A percentile compares a stretch with the other conserved stretches of the same genome.
Evolutionary conservation across 2,797 vertebrate genomes (phyloP).

Genomic region (Nyctalus aviator): DNA sequence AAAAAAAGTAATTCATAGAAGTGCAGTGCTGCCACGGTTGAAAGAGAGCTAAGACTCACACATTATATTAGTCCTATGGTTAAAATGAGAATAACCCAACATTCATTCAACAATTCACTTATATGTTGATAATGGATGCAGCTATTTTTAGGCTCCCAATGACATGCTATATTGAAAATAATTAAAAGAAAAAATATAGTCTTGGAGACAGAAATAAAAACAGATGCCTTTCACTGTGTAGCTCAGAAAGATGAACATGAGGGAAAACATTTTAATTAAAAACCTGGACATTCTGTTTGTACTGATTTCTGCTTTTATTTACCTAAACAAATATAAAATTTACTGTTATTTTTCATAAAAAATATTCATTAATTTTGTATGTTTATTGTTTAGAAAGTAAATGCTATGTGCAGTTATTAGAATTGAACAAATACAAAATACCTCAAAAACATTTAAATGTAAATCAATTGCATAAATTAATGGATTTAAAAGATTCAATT

Average conservation of each 20-base stretch:
- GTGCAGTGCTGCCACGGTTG: background rate
- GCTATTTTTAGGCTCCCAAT: background rate
- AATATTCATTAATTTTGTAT: background rate
- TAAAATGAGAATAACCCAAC: conserved; percentile 21
- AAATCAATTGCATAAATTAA: background rate
- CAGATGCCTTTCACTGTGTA: background rate
- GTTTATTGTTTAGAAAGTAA: background rate
- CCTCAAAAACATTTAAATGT: background rate
- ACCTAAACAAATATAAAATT: background rate
- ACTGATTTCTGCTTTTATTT: background rate
- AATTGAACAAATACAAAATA: background rate
- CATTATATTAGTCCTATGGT: background rate
- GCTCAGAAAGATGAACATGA: background rate
- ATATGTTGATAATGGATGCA: background rate
- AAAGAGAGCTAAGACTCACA: background rate
- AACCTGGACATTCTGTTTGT: background rate
- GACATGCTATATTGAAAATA: background rate
- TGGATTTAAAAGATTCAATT: background rate
- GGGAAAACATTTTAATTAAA: background rate
- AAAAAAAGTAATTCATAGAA: background rate
- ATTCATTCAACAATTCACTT: background rate
- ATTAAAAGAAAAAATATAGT: background rate
- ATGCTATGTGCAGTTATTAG: background rate
- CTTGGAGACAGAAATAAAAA: background rate
- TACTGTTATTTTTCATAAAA: background rate